Percentiles rank a stretch among this genome's conserved stretches.
phyloP scores from a whole-genome alignment of 2,797 vertebrate species.

The Bradypodion ventrale region DNA sequence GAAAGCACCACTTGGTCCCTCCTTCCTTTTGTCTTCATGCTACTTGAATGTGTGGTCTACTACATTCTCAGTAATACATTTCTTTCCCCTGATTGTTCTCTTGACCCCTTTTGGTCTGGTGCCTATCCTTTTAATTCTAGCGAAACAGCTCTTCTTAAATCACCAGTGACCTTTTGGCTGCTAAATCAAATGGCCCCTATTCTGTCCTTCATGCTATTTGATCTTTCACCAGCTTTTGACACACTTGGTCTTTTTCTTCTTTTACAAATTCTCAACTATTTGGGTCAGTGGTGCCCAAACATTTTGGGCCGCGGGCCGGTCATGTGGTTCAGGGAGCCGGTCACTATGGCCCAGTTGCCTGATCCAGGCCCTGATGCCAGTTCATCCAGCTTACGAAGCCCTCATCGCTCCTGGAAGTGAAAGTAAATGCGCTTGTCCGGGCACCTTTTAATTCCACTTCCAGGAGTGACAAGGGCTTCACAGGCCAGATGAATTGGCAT shows the following conservation, averaged over 20 bases:
- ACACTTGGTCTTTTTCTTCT: conserved; percentile 12
- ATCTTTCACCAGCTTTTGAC: conserved; percentile 25
- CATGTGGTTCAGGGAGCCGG: no score
- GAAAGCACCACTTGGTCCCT: conserved; percentile 18
- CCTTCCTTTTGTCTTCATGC: conserved; percentile 22
- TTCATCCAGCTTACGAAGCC: no score
- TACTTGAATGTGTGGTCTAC: conserved; percentile 35
- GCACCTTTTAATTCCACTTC: no score
- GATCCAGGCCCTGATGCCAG: no score
- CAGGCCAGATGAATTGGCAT: no score
- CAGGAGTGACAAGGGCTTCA: no score
- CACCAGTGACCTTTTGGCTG: conserved; percentile 21
- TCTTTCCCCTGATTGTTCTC: conserved; percentile 29
- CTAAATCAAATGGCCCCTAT: conserved; percentile 4
- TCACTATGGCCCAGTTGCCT: no score
- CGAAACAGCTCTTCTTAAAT: conserved; percentile 25
- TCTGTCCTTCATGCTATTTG: conserved; percentile 20
- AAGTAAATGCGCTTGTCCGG: no score
- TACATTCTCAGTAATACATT: conserved; percentile 17
- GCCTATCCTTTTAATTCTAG: conserved; percentile 33
- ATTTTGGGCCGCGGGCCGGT: no score
- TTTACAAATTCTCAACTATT: not conserved
- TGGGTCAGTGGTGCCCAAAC: no score
- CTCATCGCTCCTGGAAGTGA: no score
- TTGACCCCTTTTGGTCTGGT: conserved; percentile 34